Base-by-base conservation (phyloP, 2,797 vertebrate species). In the Enteromius afrohamiltoni region DNA sequence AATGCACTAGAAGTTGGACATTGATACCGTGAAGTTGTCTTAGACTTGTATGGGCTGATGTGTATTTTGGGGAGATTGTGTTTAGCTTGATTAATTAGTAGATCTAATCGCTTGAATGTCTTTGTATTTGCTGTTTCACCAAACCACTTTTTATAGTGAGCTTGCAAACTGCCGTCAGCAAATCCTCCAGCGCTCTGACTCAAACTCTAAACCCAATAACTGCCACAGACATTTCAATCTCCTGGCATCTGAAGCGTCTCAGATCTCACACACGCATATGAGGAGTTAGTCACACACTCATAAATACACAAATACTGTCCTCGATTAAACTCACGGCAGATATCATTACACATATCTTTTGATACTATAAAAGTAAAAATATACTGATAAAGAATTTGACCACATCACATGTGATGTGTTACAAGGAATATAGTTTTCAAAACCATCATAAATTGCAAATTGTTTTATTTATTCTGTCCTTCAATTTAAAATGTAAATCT, bases 191-290 rank as follows among this genome's bases (percentile, higher is more conserved):
- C 45, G 85, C 90, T 81, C 42, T 21, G 29, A 84, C 90, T 92
- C 91, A 93, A 88, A 89, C 78, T 70, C 31, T 40, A 76, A 78
- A 86, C 87, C 89, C 88, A 91, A 93, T 92, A 93, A 92, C 87
- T 92, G 89, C 87, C 89, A 88, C 85, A 86, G 49, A 1, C 78
- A 82, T 81, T 31, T 71, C 17, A n/a, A 31, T 37, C 64, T 73
- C 13, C 76, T 77, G 79, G 40, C 40, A 88, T 85, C 71, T 77
- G 65, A 77, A 82, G 49, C 51, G n/a, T 77, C 85, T 88, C 70
- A 53, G 73, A 73, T 81, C 76, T 75, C 70, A 23, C 51, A 19
- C 26, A 34, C 6, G 2, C 67, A 74, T 79, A 64, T 26, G 67
- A 49, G 9, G 26, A 70, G 53, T 55, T 69, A 64, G 42, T 45